Evolutionary conservation across 2,797 vertebrate species (phyloP), one percentile per base, ranked within the genome.

Genomic region (Hozukius guyotensis): DNA sequence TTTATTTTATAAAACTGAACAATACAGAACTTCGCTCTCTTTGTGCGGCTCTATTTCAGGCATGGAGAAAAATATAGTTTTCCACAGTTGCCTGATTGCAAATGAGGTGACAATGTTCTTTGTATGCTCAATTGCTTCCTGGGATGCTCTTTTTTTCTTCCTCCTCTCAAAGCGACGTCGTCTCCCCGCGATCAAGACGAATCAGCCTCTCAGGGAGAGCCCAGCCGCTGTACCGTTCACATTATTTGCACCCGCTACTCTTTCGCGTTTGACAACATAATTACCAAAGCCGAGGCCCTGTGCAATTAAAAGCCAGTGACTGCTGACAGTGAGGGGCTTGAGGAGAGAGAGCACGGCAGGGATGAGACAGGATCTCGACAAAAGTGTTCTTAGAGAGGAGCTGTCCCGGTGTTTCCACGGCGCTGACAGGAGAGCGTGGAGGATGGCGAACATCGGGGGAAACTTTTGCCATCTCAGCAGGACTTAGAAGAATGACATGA

Each of bases 201-300:
- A 86, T 88, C 89, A 79, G 73, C 57, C 83, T 75, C 16, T 64
- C 77, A 66, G 76, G 73, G 65, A 78, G 72, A 73, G 70, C 75
- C 60, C 71, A 60, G 79, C 29, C 60, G 22, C 77, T 59, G 78
- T 22, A 77, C 86, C 66, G 3, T 71, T 89, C 75, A 80, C 78
- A 72, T 90, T 91, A 83, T 89, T 86, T 87, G 83, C 78, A 63
- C 83, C 89, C 42, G 25, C 72, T 75, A 70, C 75, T 85, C 73
- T 70, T 75, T 69, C 27, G 76, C 42, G 32, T 86, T 84, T 92
- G 93, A 94, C 94, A 95, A 89, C 87, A 87, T 94, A 94, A 95
- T 95, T 93, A 92, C 89, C 68, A 75, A 86, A 85, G 86, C 56
- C 14, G 36, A 68, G 69, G 62, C 86, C 79, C 85, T 22, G 80